Evolutionary conservation across 92 coral and sea anemone genomes (phyloP).

Genomic region (Palythoa caribaeorum): DNA sequence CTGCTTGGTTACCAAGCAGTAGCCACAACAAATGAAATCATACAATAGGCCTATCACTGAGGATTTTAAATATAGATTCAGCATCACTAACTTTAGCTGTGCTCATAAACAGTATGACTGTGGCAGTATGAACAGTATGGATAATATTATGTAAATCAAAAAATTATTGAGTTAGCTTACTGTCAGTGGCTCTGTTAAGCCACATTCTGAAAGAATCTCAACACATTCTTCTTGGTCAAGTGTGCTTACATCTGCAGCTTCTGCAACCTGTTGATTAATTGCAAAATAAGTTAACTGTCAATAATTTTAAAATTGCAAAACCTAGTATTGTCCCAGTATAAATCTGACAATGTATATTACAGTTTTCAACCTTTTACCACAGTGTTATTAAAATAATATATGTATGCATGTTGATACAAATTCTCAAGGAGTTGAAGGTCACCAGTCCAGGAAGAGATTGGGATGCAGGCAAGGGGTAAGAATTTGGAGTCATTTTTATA

Average conservation of each 20-base stretch:
- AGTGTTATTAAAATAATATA: too few species aligned
- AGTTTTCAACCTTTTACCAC: background rate
- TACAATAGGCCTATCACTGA: background rate
- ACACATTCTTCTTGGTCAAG: slow-evolving; percentile 48
- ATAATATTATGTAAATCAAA: background rate
- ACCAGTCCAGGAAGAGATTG: background rate
- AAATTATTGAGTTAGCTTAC: slow-evolving; percentile 13
- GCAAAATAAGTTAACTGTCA: background rate
- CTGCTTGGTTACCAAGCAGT: too few species aligned
- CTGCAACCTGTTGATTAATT: slow-evolving; percentile 33
- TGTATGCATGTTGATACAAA: background rate
- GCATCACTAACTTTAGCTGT: background rate
- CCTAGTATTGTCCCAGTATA: background rate
- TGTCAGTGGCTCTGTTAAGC: slow-evolving; percentile 52
- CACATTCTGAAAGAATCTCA: slow-evolving; percentile 53
- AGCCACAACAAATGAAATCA: background rate
- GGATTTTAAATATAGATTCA: background rate
- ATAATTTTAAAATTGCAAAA: too few species aligned
- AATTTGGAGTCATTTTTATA: background rate
- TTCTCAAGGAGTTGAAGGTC: background rate
- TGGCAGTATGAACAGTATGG: background rate
- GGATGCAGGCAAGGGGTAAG: background rate
- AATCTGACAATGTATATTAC: background rate
- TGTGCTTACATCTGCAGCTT: slow-evolving; percentile 37
- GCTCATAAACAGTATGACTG: background rate